Evolutionary conservation across 2,113 vertebrate species (phyloP).

Genomic region (Crypturellus undulatus): DNA sequence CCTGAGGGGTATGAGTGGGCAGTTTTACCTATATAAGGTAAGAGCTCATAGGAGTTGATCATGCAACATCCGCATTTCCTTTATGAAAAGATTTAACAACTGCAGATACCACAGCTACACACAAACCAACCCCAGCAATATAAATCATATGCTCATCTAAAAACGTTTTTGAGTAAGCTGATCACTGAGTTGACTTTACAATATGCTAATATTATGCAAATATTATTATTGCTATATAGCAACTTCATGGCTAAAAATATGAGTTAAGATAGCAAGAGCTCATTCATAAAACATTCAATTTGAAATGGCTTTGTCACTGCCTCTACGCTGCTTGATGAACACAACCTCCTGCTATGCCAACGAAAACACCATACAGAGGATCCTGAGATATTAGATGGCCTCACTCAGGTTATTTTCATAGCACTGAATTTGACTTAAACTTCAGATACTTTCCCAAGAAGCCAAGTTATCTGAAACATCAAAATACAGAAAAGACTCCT

Average conservation of each 20-base stretch:
- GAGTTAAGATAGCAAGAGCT: neutral
- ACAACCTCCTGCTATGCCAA: neutral
- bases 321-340: neutral
- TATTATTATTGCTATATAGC: neutral
- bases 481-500: neutral
- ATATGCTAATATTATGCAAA: neutral
- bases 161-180: neutral
- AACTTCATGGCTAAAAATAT: neutral
- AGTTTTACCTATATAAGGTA: neutral
- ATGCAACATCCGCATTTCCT: neutral
- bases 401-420: neutral
- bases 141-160: neutral
- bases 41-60: neutral
- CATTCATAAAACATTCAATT: neutral
- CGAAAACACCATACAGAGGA: neutral
- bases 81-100: neutral
- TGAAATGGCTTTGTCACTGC: neutral
- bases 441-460: neutral
- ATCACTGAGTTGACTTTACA: neutral
- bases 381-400: neutral
- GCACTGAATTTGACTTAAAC: neutral
- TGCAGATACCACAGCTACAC: neutral
- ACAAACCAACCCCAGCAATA: neutral
- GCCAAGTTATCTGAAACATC: neutral
- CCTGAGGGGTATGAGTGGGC: accelerated